Evolutionary conservation across 53 echinoderm and acorn worm species (phyloP).

Genomic region (Echinometra lucunter): DNA sequence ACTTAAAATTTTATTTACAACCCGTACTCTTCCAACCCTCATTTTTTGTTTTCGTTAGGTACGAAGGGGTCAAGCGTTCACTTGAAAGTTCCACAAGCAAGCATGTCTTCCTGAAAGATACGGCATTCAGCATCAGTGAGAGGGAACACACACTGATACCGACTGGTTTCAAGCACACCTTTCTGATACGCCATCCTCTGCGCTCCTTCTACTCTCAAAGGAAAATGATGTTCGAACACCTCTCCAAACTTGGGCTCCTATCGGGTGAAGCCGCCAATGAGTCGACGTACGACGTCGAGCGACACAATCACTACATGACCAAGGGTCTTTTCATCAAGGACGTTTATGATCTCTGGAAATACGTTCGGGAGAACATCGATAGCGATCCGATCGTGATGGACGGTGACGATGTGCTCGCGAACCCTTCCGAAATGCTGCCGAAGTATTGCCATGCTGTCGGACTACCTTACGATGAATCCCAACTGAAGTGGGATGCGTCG

Average conservation of each 20-base stretch:
- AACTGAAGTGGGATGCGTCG: slow-evolving; percentile 41
- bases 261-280: slow-evolving; percentile 30
- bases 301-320: slow-evolving; percentile 42
- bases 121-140: slow-evolving; percentile 14
- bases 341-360: slow-evolving; percentile 52
- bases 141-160: slow-evolving; percentile 23
- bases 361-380: slow-evolving; percentile 35
- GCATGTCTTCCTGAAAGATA: slow-evolving; percentile 35
- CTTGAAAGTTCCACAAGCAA: not conserved
- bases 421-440: slow-evolving; percentile 42
- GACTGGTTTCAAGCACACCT: slow-evolving; percentile 36
- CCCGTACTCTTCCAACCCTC: too few species aligned
- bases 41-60: not conserved
- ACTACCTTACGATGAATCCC: slow-evolving; percentile 37
- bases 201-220: slow-evolving; percentile 53
- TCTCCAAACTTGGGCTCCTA: slow-evolving; percentile 40
- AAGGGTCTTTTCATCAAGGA: slow-evolving; percentile 54
- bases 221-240: slow-evolving; percentile 30
- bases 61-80: not conserved
- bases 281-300: slow-evolving; percentile 51
- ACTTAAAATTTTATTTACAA: too few species aligned
- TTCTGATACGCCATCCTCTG: slow-evolving; percentile 25
- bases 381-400: slow-evolving; percentile 48
- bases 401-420: slow-evolving; percentile 57
- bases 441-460: slow-evolving; percentile 54